Evolutionary conservation across 2,797 vertebrate genomes (phyloP).

Genomic region (Anguilla obscura): DNA sequence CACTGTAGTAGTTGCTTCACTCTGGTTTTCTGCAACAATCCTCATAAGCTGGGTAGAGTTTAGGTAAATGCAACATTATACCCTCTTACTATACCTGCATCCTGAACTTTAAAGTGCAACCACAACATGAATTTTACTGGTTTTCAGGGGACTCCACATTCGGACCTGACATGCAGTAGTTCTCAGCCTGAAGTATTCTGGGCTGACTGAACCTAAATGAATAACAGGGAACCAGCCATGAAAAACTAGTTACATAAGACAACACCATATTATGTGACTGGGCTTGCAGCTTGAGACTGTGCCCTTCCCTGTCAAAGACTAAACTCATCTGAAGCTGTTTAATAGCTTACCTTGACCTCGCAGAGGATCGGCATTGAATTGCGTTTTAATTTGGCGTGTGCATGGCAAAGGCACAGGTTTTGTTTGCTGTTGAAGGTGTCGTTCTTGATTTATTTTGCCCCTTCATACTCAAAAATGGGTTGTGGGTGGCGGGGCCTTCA

Average conservation of each 20-base stretch:
- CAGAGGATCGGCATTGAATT: background rate
- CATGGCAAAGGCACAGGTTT: background rate
- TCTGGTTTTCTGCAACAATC: background rate
- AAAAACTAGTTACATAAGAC: background rate
- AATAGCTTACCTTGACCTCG: background rate
- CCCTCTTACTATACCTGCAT: background rate
- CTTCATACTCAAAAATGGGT: background rate
- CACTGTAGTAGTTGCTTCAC: background rate
- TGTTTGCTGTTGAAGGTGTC: background rate
- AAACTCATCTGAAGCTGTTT: background rate
- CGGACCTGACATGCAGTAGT: background rate
- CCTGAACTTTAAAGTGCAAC: background rate
- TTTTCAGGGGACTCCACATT: background rate
- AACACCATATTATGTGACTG: background rate
- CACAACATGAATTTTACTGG: background rate
- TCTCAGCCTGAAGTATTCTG: background rate
- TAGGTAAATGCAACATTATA: background rate
- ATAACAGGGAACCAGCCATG: background rate
- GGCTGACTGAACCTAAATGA: no score
- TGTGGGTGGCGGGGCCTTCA: background rate
- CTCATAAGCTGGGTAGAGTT: background rate
- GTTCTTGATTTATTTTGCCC: background rate
- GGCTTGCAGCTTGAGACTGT: background rate
- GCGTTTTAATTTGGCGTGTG: background rate
- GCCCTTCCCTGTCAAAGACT: background rate